Evolutionary conservation across 2,797 vertebrate genomes (phyloP).

Genomic region (Neomorphus geoffroyi): DNA sequence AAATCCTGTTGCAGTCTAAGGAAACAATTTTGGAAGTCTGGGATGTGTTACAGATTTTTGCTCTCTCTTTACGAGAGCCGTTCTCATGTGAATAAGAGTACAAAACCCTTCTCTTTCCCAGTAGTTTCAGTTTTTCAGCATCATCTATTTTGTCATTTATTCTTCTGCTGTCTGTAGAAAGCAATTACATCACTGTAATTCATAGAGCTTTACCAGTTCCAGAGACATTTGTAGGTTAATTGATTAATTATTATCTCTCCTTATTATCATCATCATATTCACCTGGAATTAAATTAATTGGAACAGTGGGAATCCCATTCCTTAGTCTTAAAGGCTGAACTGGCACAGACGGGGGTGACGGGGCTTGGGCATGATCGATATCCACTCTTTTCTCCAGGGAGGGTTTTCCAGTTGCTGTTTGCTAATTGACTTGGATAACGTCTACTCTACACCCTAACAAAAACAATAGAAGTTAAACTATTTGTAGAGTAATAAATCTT

Average conservation of each 20-base stretch:
- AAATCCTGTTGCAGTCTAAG: neutral
- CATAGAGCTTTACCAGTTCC: neutral
- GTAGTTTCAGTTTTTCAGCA: neutral
- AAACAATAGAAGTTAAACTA: neutral
- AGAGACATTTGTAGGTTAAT: neutral
- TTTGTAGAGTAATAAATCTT: neutral
- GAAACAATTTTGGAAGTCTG: neutral
- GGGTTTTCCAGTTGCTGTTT: neutral
- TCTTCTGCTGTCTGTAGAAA: neutral
- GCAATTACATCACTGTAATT: neutral
- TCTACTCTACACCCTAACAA: neutral
- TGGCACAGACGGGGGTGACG: neutral
- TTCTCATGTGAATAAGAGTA: neutral
- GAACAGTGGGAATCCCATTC: neutral
- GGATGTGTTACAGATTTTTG: neutral
- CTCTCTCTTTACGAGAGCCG: neutral
- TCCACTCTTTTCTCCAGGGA: neutral
- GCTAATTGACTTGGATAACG: neutral
- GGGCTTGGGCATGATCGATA: accelerated
- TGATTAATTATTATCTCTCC: neutral
- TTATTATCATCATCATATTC: neutral
- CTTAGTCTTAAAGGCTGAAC: neutral
- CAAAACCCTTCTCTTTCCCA: neutral
- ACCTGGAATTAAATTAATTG: neutral
- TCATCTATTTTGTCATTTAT: neutral